These are phyloP conservation scores for Penaeus japonicus DNA, from an alignment of 1,140 invertebrate species.

Conservation along the genomic window DNA sequence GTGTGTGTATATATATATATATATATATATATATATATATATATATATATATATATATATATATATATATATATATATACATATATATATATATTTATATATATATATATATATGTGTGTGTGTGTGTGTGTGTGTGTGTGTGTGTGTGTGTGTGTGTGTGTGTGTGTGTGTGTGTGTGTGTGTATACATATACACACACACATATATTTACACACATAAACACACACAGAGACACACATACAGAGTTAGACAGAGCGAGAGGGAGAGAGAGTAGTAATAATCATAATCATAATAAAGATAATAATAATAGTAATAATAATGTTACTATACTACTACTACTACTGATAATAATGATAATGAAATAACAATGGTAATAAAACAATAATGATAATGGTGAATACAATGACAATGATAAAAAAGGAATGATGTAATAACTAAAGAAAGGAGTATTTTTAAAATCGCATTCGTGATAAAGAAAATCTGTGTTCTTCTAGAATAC, in stretches of 20 bases:
- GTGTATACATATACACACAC: background rate
- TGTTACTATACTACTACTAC: too few species aligned
- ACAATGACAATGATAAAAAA: too few species aligned
- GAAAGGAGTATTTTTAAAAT: too few species aligned
- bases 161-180: background rate
- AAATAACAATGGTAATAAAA: too few species aligned
- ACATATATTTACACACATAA: background rate
- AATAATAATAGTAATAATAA: too few species aligned
- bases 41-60: conserved; percentile 6
- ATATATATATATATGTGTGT: background rate
- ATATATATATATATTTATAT: background rate
- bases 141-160: background rate
- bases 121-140: background rate
- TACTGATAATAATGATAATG: too few species aligned
- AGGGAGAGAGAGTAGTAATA: too few species aligned
- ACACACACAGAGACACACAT: background rate
- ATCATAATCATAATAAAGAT: too few species aligned
- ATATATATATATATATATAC: background rate
- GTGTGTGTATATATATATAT: background rate
- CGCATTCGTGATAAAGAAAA: too few species aligned
- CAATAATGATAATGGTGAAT: too few species aligned
- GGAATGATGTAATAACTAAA: too few species aligned
- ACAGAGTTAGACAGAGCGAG: background rate
- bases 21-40: background rate
- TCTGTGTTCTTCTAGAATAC: too few species aligned